Evolutionary conservation across 2,797 vertebrate species (phyloP).

Genomic region (Acrossocheilus wenchowensis): DNA sequence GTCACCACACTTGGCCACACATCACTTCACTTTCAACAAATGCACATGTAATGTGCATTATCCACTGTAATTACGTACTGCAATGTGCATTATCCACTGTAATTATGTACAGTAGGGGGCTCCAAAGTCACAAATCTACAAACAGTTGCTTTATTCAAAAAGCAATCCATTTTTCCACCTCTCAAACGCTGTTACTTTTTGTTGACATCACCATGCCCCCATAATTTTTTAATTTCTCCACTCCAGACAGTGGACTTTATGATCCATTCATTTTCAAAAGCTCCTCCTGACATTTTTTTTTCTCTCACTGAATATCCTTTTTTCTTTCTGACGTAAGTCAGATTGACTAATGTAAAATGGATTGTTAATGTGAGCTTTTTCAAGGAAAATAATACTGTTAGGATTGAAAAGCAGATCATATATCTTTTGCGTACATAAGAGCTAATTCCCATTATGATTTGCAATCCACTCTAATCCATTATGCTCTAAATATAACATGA

Average conservation of each 20-base stretch:
- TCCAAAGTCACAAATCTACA: background rate
- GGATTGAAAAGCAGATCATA: background rate
- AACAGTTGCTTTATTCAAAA: background rate
- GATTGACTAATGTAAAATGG: background rate
- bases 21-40: background rate
- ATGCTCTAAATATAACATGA: slow-evolving; percentile 49
- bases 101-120: background rate
- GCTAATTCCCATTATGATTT: slow-evolving; percentile 34
- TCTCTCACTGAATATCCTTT: background rate
- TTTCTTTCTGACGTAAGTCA: background rate
- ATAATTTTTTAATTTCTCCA: background rate
- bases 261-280: background rate
- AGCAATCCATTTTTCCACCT: background rate
- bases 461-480: slow-evolving; percentile 30
- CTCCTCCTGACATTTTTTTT: background rate
- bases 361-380: background rate
- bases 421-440: slow-evolving; percentile 5
- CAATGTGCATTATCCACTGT: no score
- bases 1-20: no score
- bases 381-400: slow-evolving; percentile 19
- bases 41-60: background rate
- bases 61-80: no score
- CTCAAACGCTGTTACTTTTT: background rate
- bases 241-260: background rate
- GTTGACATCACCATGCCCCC: background rate